These are phyloP conservation scores for Diabrotica virgifera DNA, from an alignment of 1,140 invertebrate genomes.

Conservation along the genomic window DNA sequence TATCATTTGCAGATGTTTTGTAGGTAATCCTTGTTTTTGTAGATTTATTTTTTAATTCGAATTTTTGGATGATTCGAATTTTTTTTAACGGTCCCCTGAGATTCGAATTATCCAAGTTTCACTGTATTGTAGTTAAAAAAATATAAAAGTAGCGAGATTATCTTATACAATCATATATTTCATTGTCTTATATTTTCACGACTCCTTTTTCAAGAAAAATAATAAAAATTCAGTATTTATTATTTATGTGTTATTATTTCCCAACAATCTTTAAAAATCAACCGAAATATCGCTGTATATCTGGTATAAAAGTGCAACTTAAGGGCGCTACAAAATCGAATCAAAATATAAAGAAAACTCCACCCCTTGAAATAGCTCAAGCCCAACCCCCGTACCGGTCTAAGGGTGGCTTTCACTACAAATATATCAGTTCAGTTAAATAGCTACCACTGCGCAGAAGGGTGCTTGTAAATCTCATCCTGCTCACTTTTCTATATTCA, in stretches of 20 bases:
- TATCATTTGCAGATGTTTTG: too few species aligned
- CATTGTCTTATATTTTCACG: neutral
- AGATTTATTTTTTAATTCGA: too few species aligned
- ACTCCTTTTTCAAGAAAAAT: slow-evolving; percentile 3
- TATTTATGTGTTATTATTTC: neutral
- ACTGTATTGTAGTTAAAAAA: too few species aligned
- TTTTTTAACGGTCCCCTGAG: too few species aligned
- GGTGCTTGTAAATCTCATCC: slow-evolving; percentile 13
- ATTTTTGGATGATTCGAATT: too few species aligned
- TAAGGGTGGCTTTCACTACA: slow-evolving; percentile 37
- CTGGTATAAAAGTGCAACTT: slow-evolving; percentile 31
- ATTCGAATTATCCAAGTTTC: too few species aligned
- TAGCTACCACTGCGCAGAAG: slow-evolving; percentile 20
- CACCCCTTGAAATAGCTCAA: slow-evolving; percentile 36
- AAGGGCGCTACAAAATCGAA: slow-evolving; percentile 30
- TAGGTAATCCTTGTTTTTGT: too few species aligned
- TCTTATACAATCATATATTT: too few species aligned
- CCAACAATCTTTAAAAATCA: neutral
- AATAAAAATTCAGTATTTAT: slow-evolving; percentile 10
- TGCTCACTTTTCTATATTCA: slow-evolving; percentile 13
- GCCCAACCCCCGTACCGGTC: slow-evolving; percentile 36
- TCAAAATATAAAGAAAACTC: slow-evolving; percentile 40
- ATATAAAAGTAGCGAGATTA: too few species aligned
- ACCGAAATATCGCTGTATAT: slow-evolving; percentile 3
- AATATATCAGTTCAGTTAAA: slow-evolving; percentile 37